Conservation (phyloP, 2,797 vertebrate genomes). For the Fundulus diaphanus region DNA sequence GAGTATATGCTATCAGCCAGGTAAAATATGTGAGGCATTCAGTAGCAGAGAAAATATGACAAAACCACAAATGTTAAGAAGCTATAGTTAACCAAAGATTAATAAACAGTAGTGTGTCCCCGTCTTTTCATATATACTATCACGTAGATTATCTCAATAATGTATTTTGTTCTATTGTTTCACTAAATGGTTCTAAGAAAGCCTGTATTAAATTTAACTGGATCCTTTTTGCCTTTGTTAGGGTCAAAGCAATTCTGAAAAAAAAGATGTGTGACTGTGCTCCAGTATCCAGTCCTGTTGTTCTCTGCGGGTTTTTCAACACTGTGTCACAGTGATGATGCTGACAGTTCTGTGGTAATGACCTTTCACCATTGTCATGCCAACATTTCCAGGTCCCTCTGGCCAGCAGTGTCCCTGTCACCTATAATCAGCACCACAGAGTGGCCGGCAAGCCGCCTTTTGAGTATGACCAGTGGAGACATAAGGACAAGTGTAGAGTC, state of each 20-base stretch:
- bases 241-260: constrained; percentile 5
- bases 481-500: constrained; percentile 36
- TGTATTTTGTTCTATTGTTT: background rate
- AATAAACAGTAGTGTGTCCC: background rate
- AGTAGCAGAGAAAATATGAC: background rate
- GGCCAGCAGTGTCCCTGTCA: constrained; percentile 78
- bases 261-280: constrained; percentile 18
- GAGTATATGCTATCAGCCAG: background rate
- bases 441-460: constrained; percentile 54
- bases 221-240: background rate
- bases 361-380: constrained; percentile 76
- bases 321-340: constrained; percentile 64
- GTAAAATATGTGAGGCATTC: background rate
- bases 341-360: constrained; percentile 69
- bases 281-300: constrained; percentile 43
- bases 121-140: background rate
- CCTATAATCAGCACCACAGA: constrained; percentile 64
- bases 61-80: background rate
- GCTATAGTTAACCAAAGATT: background rate
- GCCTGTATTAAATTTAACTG: background rate
- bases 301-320: constrained; percentile 54
- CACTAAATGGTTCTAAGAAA: background rate
- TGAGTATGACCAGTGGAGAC: constrained; percentile 49
- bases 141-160: background rate
- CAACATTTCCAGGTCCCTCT: constrained; percentile 64